Conservation (phyloP, 2,797 vertebrate genomes). For the Ara ararauna region DNA sequence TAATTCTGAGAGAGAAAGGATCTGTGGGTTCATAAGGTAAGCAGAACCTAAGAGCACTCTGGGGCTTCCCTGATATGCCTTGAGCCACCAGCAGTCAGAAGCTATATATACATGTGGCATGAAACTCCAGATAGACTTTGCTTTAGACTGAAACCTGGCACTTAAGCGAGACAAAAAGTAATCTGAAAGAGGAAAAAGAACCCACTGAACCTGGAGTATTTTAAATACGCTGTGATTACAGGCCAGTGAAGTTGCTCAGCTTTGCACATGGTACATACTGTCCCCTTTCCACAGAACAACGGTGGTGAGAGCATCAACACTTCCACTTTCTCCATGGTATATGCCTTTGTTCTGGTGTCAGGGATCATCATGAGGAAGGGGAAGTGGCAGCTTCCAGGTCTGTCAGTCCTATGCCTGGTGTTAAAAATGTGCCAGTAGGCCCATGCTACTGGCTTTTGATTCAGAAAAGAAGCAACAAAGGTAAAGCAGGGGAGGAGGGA, state of each 20-base stretch:
- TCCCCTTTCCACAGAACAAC: neutral
- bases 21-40: neutral
- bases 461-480: neutral
- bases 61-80: neutral
- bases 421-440: neutral
- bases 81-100: neutral
- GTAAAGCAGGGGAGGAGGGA: neutral
- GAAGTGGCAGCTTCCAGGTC: neutral
- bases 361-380: neutral
- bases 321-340: accelerated
- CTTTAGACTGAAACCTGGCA: neutral
- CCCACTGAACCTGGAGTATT: neutral
- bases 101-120: accelerated
- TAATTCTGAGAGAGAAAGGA: neutral
- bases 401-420: neutral
- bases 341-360: neutral
- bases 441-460: neutral
- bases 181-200: neutral
- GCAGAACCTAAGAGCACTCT: neutral
- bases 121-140: neutral
- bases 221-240: accelerated
- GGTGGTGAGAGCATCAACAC: neutral
- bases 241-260: neutral
- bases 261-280: accelerated
- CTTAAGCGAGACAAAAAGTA: neutral